Evolutionary conservation across 1,140 invertebrate genomes (phyloP), one percentile per base, ranked within the genome.

Genomic region (Pogonus chalceus): DNA sequence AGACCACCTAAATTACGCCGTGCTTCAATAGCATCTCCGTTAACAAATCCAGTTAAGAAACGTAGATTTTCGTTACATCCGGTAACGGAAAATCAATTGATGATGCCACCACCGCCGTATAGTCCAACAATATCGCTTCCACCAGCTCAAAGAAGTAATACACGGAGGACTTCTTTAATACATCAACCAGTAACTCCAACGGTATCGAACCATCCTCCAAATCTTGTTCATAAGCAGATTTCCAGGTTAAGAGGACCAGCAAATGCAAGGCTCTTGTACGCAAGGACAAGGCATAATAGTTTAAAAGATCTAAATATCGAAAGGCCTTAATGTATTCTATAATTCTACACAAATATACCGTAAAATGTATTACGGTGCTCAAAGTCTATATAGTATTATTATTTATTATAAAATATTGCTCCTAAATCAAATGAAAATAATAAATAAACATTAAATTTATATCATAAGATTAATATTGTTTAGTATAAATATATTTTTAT

Each of bases 51-150:
- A 9, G 31, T 58, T 26, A 35, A 59, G 0, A 62, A 68, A 10
- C 61, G 69, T 53, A 64, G 75, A 52, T 76, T 74, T 53, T 77
- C 75, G 0, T 55, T 78, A 20, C 65, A 72, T 43, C 76, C 76
- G 0, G 71, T 73, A 0, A 51, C 20, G 1, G 58, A 62, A 12
- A 61, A 62, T 46, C 58, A 56, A 43, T 49, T 61, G 7, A 23
- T 61, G 23, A 23, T 20, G 22, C 46, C 50, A 14, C 51, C 56
- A 10, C 50, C 50, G 7, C 55, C 52, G 7, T 49, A 49, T 23
- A 49, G 18, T 49, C 47, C 3, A 20, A 49, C 9, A 4, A 24
- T 7, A 24, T 1, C 16, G 1, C 4, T 12, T 4, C 16, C 26
- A 3, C 14, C 23, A 4, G 12, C 16, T 12, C 16, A 12, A 49